Evolutionary conservation across 30 jellyfish, hydroid and myxozoan genomes (phyloP), one percentile per base, ranked within the genome.

Genomic region (Pseudorhiza aurosa): DNA sequence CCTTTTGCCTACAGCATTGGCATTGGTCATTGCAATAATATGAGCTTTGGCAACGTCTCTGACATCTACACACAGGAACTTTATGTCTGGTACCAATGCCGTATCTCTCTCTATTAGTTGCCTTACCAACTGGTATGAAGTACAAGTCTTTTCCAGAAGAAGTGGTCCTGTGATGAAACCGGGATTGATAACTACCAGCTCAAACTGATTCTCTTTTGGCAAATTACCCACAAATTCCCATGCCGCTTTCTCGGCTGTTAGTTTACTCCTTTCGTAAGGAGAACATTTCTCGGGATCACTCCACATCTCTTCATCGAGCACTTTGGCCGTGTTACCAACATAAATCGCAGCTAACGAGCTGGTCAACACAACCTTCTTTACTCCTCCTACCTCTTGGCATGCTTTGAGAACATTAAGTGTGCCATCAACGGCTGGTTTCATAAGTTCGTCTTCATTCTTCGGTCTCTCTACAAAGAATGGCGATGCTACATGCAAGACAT

Each of bases 1-100:
- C 21, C 89, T 59, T 49, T 77, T 59, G 8, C 89, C 89, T 9
- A 81, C 89, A 22, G 89, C 89, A 14, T 77, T 81, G 1, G 89
- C 81, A 28, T 45, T 33, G 19, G 89, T 77, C 81, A 77, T 58
- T 24, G 81, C 68, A 8, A 24, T 59, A 11, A 77, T 59, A 62
- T 77, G 89, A 18, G 81, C 89, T 45, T 44, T 64, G 26, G 89
- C 89, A 12, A 77, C 89, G 45, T 62, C 81, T 27, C 89, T 44
- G n/a, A 77, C 89, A 60, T 77, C 89, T 4, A 77, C 59, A 8
- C 28, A 25, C n/a, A 64, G 8, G 8, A 77, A 11, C 14, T 22
- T 9, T 24, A 77, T 21, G 8, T 60, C 89, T 18, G 89, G 89
- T 29, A 77, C 89, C 49, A 64, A 39, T 0, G 81, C 19, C 82